Evolutionary conservation across 2,888 invertebrate genomes (phyloP), one percentile per base, ranked within the genome.

Genomic region (Eupithecia abbreviata): DNA sequence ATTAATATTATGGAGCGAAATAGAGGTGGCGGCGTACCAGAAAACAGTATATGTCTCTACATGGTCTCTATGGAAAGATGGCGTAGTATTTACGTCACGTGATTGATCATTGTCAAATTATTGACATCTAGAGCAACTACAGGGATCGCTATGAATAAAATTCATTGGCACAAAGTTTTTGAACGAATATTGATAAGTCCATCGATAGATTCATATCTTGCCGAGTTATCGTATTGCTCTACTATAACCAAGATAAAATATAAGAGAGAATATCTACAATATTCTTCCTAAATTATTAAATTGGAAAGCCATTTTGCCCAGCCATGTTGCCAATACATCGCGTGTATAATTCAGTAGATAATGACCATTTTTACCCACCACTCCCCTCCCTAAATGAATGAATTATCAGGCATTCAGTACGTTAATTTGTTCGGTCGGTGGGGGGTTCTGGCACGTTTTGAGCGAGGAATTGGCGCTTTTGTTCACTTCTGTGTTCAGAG

Each of bases 321-420:
- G 76, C 76, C 71, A 71, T 45, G 62, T 69, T 73, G 69, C 71
- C 66, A 69, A 72, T 73, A 70, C 73, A 68, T 18, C 6, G 68
- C 73, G 71, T 76, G 79, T 77, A 77, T 76, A 71, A 74, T 72
- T 69, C 67, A 73, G 66, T 74, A 66, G 73, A 71, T 79, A 71
- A 71, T 75, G 74, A 68, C 71, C 71, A 78, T 75, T 75, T 77
- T 74, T 75, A 72, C 76, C 72, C 80, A 74, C 77, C 67, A 79
- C 77, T 82, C 71, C 80, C 80, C 65, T 72, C 77, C 84, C 81
- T 82, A 82, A 88, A 88, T 90, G 90, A 91, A 91, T 92, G 91
- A 91, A 89, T 90, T 86, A 91, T 89, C 84, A 82, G 78, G 79
- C 81, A 82, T 83, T 83, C 81, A 81, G 73, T 77, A 76, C 81